Percentiles rank a stretch among this genome's conserved stretches.
Conservation (phyloP, 2,797 vertebrate genomes). For the Brachyalestes nurse region DNA sequence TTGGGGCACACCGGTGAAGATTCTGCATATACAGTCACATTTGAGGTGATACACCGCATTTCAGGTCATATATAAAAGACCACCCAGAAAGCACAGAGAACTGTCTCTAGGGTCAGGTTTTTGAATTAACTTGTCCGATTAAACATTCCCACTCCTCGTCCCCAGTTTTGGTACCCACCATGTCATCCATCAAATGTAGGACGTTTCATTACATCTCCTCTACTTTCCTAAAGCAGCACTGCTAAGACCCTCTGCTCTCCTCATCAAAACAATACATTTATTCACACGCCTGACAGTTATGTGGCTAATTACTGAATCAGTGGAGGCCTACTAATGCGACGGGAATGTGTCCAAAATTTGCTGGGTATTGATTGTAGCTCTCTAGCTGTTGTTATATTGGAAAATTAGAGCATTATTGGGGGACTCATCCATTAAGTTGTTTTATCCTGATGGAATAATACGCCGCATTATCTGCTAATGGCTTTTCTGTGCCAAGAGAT, state of each 20-base stretch:
- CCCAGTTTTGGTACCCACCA: not conserved
- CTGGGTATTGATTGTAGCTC: not conserved
- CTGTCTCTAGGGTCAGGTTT: not conserved
- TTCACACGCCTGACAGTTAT: not conserved
- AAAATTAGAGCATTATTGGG: constrained; percentile 5
- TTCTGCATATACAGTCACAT: not conserved
- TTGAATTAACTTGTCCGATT: not conserved
- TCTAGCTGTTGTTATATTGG: constrained; percentile 4
- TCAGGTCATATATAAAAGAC: not conserved
- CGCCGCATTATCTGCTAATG: constrained; percentile 19
- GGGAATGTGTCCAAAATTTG: not conserved
- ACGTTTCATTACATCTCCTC: not conserved
- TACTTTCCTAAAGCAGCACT: not conserved
- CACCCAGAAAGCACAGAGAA: not conserved
- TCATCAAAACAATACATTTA: constrained; percentile 11
- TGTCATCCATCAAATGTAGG: not conserved
- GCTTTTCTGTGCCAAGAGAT: constrained; percentile 5
- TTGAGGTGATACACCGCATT: not conserved
- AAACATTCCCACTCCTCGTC: not conserved
- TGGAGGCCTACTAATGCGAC: not conserved
- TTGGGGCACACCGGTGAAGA: too few species aligned
- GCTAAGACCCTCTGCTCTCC: not conserved
- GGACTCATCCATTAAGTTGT: constrained; percentile 10
- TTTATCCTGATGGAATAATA: constrained; percentile 21
- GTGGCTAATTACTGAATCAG: constrained; percentile 14